Base-by-base conservation (phyloP, 2,797 vertebrate genomes). In the Amblyraja radiata region DNA sequence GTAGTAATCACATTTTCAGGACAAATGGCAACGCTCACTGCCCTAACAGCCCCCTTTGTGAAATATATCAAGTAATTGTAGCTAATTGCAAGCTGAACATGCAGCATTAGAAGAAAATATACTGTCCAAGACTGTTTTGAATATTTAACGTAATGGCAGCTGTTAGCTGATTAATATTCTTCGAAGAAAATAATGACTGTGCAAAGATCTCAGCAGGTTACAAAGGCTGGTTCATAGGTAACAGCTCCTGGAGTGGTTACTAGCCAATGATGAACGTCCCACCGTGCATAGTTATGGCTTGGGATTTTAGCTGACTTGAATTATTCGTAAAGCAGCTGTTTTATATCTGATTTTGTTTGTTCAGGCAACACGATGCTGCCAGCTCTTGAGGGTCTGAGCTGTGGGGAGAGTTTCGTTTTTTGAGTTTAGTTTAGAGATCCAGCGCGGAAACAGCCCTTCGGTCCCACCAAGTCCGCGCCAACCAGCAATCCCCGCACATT, bases 91-190 rank as follows among this genome's bases (percentile, higher is more conserved):
- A 88, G 68, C 18, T 88, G n/a, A 68, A 68, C 63, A 68, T 32
- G 61, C 11, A 88, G 65, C n/a, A 36, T 86, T n/a, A 36, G n/a
- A 32, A 65, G 6, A 88, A 88, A 32, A 88, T 68, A 8, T 68
- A 88, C n/a, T 65, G 32, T 63, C 18, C 6, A 88, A 68, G 16
- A 21, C 8, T 32, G 18, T 68, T 68, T 65, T 88, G 84, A 68
- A 68, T 88, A 88, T 36, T 88, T 88, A 65, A 68, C n/a, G n/a
- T n/a, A 88, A 8, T 88, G 84, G 21, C 84, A 88, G n/a, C 84
- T 88, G 63, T 28, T 68, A 68, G 63, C 10, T 88, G 28, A 65
- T 5, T 68, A 63, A 88, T 88, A 32, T 88, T 86, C 58, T 86
- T 86, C 65, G 32, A 68, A 36, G n/a, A 65, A 88, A 65, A 9